phyloP scores from a whole-genome alignment of 92 coral and sea anemone genomes.

The Meandrina meandrites region DNA sequence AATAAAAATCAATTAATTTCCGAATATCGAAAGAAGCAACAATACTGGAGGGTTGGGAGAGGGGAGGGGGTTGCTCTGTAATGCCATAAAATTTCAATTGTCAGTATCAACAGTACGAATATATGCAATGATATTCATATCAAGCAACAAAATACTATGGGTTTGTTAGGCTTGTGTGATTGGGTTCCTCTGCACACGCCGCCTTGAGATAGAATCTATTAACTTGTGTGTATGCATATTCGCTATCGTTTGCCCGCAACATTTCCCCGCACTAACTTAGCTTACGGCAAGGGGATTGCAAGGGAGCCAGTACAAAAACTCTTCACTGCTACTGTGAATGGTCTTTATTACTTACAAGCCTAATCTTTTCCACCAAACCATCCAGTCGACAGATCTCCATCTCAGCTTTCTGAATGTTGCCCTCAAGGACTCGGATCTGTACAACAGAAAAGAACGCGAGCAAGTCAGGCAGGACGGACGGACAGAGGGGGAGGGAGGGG shows the following conservation, averaged over 20 bases:
- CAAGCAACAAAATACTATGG: neutral
- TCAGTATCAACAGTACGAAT: neutral
- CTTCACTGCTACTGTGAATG: neutral
- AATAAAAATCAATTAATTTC: neutral
- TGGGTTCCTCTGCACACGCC: neutral
- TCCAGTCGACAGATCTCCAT: slow-evolving; percentile 87
- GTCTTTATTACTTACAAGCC: slow-evolving; percentile 62
- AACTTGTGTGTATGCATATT: too few relatives aligned
- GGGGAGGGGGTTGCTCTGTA: neutral
- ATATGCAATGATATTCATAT: neutral
- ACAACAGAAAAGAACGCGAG: neutral
- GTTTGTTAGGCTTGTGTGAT: neutral
- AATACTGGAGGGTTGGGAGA: neutral
- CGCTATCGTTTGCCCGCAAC: too few relatives aligned
- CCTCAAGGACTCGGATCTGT: slow-evolving; percentile 76
- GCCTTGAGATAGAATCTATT: too few relatives aligned
- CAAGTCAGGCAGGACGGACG: neutral
- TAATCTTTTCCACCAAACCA: slow-evolving; percentile 75
- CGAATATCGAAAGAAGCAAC: neutral
- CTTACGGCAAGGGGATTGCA: neutral
- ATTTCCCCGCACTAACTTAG: neutral
- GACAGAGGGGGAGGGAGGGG: neutral
- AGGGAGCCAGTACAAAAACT: neutral
- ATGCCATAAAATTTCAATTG: neutral
- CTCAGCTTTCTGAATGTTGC: slow-evolving; percentile 84